Conservation (phyloP, 1,140 invertebrate species). For the Lasaia peninsularis region DNA sequence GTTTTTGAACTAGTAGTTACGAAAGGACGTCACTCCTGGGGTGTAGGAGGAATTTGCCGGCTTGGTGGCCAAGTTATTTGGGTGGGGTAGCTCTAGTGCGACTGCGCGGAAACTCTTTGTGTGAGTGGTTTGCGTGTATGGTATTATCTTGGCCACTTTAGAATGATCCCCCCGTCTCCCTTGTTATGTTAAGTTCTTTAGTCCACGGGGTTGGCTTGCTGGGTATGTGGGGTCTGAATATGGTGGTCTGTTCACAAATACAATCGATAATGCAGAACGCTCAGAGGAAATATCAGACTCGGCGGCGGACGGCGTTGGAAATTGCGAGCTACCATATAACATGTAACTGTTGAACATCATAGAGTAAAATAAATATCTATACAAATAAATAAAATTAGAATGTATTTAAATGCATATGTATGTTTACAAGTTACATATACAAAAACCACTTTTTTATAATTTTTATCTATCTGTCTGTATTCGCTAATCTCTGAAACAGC, state of each 20-base stretch:
- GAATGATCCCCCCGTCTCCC: slow-evolving; percentile 36
- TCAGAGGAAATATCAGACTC: slow-evolving; percentile 68
- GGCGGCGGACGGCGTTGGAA: slow-evolving; percentile 44
- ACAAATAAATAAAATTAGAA: no score
- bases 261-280: slow-evolving; percentile 70
- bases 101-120: slow-evolving; percentile 50
- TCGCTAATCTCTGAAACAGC: no score
- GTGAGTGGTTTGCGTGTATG: slow-evolving; percentile 57
- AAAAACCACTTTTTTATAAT: no score
- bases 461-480: no score
- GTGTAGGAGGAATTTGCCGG: slow-evolving; percentile 67
- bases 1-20: slow-evolving; percentile 56
- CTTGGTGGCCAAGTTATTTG: slow-evolving; percentile 48
- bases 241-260: slow-evolving; percentile 59
- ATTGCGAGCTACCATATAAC: slow-evolving; percentile 10
- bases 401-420: no score
- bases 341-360: slow-evolving; percentile 7
- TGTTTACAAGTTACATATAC: no score
- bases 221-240: slow-evolving; percentile 37
- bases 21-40: slow-evolving; percentile 53
- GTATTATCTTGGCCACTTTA: slow-evolving; percentile 36
- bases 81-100: slow-evolving; percentile 59
- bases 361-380: no score
- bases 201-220: slow-evolving; percentile 32
- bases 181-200: slow-evolving; percentile 15